phyloP scores from a whole-genome alignment of 2,113 vertebrate genomes.

The Tupaia chinensis region DNA sequence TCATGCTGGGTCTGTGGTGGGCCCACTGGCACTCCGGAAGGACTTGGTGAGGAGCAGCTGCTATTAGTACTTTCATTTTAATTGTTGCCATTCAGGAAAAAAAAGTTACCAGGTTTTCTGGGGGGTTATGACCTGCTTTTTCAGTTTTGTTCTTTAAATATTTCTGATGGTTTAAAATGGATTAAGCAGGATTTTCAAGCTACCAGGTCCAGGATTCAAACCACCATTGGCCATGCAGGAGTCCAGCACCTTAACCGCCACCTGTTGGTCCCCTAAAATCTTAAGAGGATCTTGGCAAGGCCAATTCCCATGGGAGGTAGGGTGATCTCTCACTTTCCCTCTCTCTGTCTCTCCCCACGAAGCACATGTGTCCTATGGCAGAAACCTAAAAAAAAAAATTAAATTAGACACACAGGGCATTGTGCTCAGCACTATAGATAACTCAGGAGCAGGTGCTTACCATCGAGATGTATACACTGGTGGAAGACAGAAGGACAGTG shows the following conservation, averaged over 20 bases:
- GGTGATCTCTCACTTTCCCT: no score
- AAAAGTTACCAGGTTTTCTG: not conserved
- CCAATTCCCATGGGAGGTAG: no score
- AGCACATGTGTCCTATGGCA: not conserved
- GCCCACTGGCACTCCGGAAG: accelerated
- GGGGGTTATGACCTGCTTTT: constrained; percentile 1
- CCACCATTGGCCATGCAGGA: no score
- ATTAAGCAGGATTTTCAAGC: not conserved
- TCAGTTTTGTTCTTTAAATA: not conserved
- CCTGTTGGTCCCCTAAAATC: no score
- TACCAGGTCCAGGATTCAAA: no score
- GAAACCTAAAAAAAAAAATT: no score
- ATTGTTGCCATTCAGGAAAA: not conserved
- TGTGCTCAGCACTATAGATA: not conserved
- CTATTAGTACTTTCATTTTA: not conserved
- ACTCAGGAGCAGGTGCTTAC: not conserved
- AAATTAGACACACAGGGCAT: no score
- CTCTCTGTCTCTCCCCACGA: no score
- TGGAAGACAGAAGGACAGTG: not conserved
- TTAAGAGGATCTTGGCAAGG: no score
- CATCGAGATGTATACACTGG: not conserved
- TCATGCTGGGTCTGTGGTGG: not conserved
- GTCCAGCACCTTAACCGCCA: no score
- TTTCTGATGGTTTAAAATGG: not conserved
- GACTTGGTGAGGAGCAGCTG: not conserved